These are phyloP conservation scores for Oscheius sp. DNA, from an alignment of 2,888 invertebrate species.

Conservation along the genomic window DNA sequence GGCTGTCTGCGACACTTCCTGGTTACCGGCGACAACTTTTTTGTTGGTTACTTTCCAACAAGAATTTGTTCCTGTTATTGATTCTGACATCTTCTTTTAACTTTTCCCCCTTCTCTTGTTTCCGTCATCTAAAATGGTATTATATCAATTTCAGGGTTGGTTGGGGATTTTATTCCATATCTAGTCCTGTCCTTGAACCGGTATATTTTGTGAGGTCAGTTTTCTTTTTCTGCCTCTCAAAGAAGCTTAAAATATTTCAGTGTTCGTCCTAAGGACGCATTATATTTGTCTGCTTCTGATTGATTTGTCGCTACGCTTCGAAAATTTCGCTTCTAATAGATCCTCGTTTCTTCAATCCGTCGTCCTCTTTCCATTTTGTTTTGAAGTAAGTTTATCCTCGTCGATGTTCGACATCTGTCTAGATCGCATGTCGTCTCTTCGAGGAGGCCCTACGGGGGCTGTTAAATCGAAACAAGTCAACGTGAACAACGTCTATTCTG, in stretches of 20 bases:
- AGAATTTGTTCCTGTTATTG: no score
- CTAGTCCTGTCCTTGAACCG: slow-evolving; percentile 11
- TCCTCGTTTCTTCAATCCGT: background rate
- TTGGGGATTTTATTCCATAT: slow-evolving; percentile 1
- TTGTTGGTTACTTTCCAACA: background rate
- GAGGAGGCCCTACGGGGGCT: slow-evolving; percentile 70
- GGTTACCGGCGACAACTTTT: background rate
- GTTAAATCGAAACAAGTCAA: slow-evolving; percentile 65
- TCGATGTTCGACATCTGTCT: background rate
- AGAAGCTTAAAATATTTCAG: slow-evolving; percentile 3
- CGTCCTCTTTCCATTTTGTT: slow-evolving; percentile 7
- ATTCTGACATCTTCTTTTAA: no score
- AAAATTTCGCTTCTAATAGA: slow-evolving; percentile 19
- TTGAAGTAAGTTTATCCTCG: slow-evolving; percentile 14
- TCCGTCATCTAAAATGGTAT: no score
- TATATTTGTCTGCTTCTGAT: slow-evolving; percentile 22
- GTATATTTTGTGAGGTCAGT: slow-evolving; percentile 20
- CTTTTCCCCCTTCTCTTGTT: no score
- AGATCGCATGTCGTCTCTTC: slow-evolving; percentile 60
- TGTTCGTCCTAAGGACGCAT: slow-evolving; percentile 29
- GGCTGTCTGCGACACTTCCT: background rate
- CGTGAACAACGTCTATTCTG: slow-evolving; percentile 69
- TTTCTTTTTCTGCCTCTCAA: background rate
- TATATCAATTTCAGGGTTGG: slow-evolving; percentile 8
- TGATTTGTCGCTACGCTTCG: slow-evolving; percentile 9